Evolutionary conservation across 2,888 invertebrate species (phyloP).

Genomic region (Ametastegia equiseti): DNA sequence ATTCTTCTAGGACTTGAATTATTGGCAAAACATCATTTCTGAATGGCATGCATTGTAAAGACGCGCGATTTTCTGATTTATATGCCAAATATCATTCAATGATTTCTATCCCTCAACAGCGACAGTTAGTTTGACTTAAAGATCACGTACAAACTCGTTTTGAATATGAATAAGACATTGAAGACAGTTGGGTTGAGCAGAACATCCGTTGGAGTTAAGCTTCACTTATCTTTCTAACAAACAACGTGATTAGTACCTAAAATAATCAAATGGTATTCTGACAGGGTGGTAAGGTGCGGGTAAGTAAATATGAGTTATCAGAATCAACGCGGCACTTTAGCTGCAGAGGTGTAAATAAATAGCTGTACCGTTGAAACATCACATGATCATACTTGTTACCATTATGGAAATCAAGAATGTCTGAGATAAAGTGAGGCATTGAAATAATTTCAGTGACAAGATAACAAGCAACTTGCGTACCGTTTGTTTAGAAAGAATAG

Average conservation of each 20-base stretch:
- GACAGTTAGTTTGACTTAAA: not conserved
- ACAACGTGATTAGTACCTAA: constrained; percentile 5
- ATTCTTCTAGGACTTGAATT: not conserved
- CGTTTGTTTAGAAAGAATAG: not conserved
- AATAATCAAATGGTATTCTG: constrained; percentile 4
- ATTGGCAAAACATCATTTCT: not conserved
- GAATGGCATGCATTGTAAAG: not conserved
- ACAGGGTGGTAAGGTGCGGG: no score
- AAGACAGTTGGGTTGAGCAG: not conserved
- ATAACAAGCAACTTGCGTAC: not conserved
- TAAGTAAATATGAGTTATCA: not conserved
- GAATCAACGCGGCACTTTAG: not conserved
- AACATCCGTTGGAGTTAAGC: not conserved
- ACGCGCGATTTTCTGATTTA: not conserved
- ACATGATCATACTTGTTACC: not conserved
- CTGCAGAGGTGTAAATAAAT: not conserved
- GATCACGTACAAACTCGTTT: not conserved
- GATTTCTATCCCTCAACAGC: not conserved
- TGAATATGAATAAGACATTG: constrained; percentile 23
- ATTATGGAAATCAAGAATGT: not conserved
- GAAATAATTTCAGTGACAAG: not conserved
- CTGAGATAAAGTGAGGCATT: not conserved
- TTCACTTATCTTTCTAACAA: constrained; percentile 22
- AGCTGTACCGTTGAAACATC: constrained; percentile 2
- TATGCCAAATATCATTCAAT: not conserved